Percentiles rank a stretch among this genome's conserved stretches.
phyloP scores from a whole-genome alignment of 2,797 vertebrate species.

The Champsocephalus esox region DNA sequence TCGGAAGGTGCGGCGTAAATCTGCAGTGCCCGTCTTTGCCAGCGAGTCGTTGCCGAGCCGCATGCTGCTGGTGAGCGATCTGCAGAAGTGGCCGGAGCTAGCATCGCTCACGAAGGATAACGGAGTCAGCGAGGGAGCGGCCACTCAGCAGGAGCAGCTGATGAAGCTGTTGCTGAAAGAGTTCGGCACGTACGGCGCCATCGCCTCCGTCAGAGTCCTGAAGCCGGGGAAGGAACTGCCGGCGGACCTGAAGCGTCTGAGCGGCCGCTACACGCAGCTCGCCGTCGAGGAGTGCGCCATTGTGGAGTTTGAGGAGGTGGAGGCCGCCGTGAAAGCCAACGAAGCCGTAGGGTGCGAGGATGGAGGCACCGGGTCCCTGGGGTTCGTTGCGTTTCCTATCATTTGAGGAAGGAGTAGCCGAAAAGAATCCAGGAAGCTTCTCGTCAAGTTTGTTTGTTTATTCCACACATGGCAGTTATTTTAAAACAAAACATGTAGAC shows the following conservation, averaged over 20 bases:
- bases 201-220: conserved; percentile 93
- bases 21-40: conserved; percentile 92
- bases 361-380: conserved; percentile 57
- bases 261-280: conserved; percentile 91
- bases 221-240: conserved; percentile 95
- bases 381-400: conserved; percentile 10
- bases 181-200: conserved; percentile 91
- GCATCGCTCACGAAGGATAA: conserved; percentile 83
- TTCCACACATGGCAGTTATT: too few species aligned
- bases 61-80: conserved; percentile 94
- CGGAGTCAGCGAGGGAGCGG: conserved; percentile 75
- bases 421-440: too few species aligned
- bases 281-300: conserved; percentile 93
- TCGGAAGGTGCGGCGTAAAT: conserved; percentile 92
- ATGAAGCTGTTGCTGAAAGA: conserved; percentile 94
- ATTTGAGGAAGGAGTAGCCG: too few species aligned
- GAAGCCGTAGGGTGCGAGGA: conserved; percentile 85
- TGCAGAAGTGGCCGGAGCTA: conserved; percentile 88
- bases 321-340: conserved; percentile 92
- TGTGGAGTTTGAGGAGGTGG: conserved; percentile 96
- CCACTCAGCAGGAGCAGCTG: conserved; percentile 90
- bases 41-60: conserved; percentile 95
- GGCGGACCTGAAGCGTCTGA: conserved; percentile 92
- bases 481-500: too few species aligned
- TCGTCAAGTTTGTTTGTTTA: too few species aligned